Evolutionary conservation across 2,888 invertebrate genomes (phyloP).

Genomic region (Lamellibrachia satsuma): DNA sequence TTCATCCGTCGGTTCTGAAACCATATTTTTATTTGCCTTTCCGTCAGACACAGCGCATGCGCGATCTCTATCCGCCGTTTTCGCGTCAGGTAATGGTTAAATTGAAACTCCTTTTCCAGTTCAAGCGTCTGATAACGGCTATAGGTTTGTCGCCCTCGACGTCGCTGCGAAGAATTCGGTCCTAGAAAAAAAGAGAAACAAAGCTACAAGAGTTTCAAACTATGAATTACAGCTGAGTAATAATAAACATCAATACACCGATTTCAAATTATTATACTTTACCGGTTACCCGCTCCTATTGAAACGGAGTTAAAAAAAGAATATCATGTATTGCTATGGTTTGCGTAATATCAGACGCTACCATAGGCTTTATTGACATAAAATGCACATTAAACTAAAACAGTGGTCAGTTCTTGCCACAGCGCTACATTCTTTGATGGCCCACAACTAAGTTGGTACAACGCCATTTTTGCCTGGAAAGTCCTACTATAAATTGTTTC

Average conservation of each 20-base stretch:
- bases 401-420: too few species aligned
- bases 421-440: too few species aligned
- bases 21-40: conserved; percentile 79
- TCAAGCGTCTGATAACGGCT: conserved; percentile 96
- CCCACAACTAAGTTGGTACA: too few species aligned
- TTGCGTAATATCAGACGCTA: too few species aligned
- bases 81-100: conserved; percentile 95
- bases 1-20: conserved; percentile 97
- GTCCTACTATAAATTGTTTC: too few species aligned
- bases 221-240: neutral
- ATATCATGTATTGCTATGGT: too few species aligned
- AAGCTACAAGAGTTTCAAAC: neutral
- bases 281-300: too few species aligned
- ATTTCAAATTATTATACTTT: neutral
- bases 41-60: conserved; percentile 93
- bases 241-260: neutral
- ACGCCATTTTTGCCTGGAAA: too few species aligned
- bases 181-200: conserved; percentile 42
- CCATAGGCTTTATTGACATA: too few species aligned
- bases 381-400: too few species aligned
- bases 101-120: conserved; percentile 97
- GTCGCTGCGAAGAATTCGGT: conserved; percentile 58
- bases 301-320: too few species aligned
- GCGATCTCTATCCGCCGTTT: conserved; percentile 96
- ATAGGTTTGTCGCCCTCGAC: conserved; percentile 90